Evolutionary conservation across 1,140 invertebrate genomes (phyloP), one percentile per base, ranked within the genome.

Genomic region (Plectrocnemia conspersa): DNA sequence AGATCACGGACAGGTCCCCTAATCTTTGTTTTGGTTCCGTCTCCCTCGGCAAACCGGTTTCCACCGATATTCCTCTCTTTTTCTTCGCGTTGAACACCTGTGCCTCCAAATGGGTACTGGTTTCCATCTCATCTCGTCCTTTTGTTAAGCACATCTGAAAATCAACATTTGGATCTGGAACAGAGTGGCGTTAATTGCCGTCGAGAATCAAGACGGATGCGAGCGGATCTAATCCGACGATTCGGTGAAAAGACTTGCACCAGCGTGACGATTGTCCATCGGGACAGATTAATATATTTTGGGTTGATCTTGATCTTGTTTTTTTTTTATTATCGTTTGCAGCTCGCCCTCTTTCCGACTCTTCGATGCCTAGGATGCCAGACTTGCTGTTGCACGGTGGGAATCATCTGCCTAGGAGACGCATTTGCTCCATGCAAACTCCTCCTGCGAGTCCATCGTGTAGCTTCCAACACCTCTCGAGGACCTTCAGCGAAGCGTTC

Each of bases 1-100:
- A 47, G 44, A 47, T 47, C 44, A 47, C 48, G 49, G 58, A 55
- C 54, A 49, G 58, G 54, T 54, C 40, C 52, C 54, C 54, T 61
- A 61, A 58, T 61, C 55, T 61, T 61, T 61, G 56, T 61, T 61
- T 58, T 58, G 44, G 40, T 54, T 32, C 32, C 40, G 33, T 61
- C 50, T 54, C 59, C 35, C 55, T 42, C 41, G 11, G 19, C 21
- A 45, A 41, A 40, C 42, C 22, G 41, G 41, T 41, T 52, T 49
- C 35, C 18, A 21, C 16, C 36, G 25, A 45, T 42, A 23, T 10
- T 33, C 46, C 32, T 54, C 29, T 44, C 10, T 52, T 41, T 52
- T 38, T 47, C 41, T 40, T 45, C 16, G 35, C 15, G 27, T 25
- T 53, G 59, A 52, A 61, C 59, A 61, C 59, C 59, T 61, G 59